Base-by-base conservation (phyloP, 2,113 vertebrate genomes). In the Sapajus apella region DNA sequence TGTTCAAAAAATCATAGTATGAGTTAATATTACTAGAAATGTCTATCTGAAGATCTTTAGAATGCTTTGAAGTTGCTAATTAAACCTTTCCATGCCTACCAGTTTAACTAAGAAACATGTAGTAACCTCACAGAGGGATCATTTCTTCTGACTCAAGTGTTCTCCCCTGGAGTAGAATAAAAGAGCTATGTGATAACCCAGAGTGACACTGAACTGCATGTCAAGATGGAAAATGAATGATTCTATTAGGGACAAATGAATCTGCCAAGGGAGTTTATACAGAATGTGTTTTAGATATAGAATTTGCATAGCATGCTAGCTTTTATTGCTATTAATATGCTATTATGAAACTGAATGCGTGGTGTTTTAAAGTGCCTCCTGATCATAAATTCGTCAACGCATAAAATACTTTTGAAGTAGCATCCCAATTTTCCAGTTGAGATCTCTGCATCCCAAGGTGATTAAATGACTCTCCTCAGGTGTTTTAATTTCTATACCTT, bases 391-490 rank as follows among this genome's bases (percentile, higher is more conserved):
- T 97, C 94, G 89, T 97, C 80, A 91, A 97, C n/a, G 61, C 89
- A 84, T 95, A 93, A 97, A 97, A 47, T 91, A 87, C 37, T 91
- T 68, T 85, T 84, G 68, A 94, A 94, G 91, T 90, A 93, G 76
- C 70, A 80, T 92, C 94, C 80, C 83, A 95, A 82, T 92, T 98
- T 98, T 98, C 86, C 95, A 95, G 97, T 35, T 95, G 89, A 96
- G 90, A 90, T 96, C 73, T 93, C 64, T 96, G 82, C 35, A 72
- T 94, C 61, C 86, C 85, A 47, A 84, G 86, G 72, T 96, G 85
- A 96, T 96, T 96, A 95, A 91, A 80, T 95, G 79, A 45, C 45
- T 96, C 85, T 88, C 61, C 8, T 95, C 61, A 76, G 95, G 79
- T 90, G 11, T 97, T 96, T 86, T 68, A n/a, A 17, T 95, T 79